phyloP scores from a whole-genome alignment of 2,113 vertebrate species.

The Seriola quinqueradiata region DNA sequence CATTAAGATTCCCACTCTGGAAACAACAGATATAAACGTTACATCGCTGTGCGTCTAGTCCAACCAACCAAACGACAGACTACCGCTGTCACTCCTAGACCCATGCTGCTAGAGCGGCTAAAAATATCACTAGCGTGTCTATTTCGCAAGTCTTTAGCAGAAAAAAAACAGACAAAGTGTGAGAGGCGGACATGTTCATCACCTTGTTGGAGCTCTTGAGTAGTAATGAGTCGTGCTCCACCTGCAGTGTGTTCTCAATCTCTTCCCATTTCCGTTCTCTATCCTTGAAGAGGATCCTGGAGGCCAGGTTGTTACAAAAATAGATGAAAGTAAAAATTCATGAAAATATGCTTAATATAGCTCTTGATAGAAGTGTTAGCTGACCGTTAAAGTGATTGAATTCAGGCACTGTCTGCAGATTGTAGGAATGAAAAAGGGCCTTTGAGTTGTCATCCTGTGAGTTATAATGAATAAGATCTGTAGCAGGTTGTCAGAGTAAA shows the following conservation, averaged over 20 bases:
- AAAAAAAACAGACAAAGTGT: not conserved
- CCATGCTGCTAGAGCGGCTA: not conserved
- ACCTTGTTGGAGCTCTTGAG: conserved; percentile 98
- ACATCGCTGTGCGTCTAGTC: too few relatives aligned
- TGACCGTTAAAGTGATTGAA: conserved; percentile 15
- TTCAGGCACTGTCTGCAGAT: conserved; percentile 5
- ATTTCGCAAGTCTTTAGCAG: not conserved
- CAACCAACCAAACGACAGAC: too few relatives aligned
- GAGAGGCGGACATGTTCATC: conserved; percentile 18
- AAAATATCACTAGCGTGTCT: not conserved
- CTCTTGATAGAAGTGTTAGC: conserved; percentile 2
- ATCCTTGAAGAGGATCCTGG: conserved; percentile 97
- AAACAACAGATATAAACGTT: too few relatives aligned
- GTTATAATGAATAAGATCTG: conserved; percentile 32
- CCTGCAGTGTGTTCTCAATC: conserved; percentile 93
- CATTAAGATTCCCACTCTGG: too few relatives aligned
- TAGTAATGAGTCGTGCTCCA: conserved; percentile 93
- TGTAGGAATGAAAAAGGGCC: not conserved
- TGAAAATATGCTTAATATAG: conserved; percentile 36
- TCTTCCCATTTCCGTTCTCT: conserved; percentile 97
- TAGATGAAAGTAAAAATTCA: conserved; percentile 55
- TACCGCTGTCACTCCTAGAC: too few relatives aligned
- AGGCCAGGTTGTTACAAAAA: conserved; percentile 63
- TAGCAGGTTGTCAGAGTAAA: conserved; percentile 14
- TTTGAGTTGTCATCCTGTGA: conserved; percentile 30